Base-by-base conservation (phyloP, 2,888 invertebrate genomes). In the Gisinianus flammeolus region DNA sequence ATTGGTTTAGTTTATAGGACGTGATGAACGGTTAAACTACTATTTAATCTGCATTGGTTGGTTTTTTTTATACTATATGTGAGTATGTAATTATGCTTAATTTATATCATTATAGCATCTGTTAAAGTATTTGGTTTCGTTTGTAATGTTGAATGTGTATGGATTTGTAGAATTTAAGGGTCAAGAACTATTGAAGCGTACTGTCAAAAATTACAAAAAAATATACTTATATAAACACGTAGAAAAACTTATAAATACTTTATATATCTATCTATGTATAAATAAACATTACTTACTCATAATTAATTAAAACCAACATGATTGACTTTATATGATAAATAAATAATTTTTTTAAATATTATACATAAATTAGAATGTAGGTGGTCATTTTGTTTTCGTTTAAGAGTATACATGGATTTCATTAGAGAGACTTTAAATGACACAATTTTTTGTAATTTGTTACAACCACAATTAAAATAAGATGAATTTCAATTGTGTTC, bases 121-220 rank as follows among this genome's bases (percentile, higher is more conserved):
- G 12, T 6, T 44, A 19, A 44, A 44, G 19, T 44, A 44, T 44
- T 44, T 44, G 44, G 35, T 35, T 35, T 35, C 35, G 12, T 35
- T n/a, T n/a, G 44, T 44, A 6, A 4, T 44, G 12, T 44, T 12
- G 12, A 44, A 44, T 44, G 12, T 44, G 8, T 44, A 35, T 12
- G 16, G 16, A 6, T 44, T 44, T 19, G 44, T 12, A 44, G 19
- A 44, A 44, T 44, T 44, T 6, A 4, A 44, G 19, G 44, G 19
- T 44, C 19, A 16, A 44, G 44, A 58, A 58, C 58, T 58, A 58
- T 58, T 58, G 58, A 58, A 58, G 58, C 58, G 22, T 58, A n/a
- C 22, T 24, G 58, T 44, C 19, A 44, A 44, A 44, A 44, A 44
- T 44, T 44, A 6, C 12, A 44, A 44, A 16, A 44, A 16, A 44